Evolutionary conservation across 2,797 vertebrate genomes (phyloP).

Genomic region (Sebastes diploproa): DNA sequence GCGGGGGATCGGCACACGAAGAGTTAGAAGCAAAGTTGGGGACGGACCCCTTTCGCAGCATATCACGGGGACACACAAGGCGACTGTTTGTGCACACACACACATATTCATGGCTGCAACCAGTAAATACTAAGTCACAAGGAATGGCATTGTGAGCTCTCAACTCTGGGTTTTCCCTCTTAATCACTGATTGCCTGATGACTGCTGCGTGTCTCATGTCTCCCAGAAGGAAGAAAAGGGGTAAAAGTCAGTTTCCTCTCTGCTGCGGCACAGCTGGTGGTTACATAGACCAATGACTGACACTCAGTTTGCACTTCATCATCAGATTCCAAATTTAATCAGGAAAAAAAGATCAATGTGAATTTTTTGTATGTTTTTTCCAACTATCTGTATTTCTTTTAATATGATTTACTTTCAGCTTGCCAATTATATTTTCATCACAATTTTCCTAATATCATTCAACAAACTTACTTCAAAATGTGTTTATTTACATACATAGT

Average conservation of each 20-base stretch:
- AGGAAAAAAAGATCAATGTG: background rate
- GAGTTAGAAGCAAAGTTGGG: background rate
- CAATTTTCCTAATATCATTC: background rate
- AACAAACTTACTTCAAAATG: background rate
- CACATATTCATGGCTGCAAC: background rate
- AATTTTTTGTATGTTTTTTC: background rate
- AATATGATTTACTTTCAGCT: background rate
- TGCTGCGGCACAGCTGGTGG: background rate
- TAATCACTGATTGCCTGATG: conserved; percentile 62
- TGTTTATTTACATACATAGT: background rate
- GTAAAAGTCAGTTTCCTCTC: conserved; percentile 5
- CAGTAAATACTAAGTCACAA: conserved; percentile 57
- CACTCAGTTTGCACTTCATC: background rate
- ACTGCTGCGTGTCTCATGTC: conserved; percentile 57
- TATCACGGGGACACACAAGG: background rate
- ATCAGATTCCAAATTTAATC: background rate
- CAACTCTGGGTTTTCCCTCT: conserved; percentile 73
- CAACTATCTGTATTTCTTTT: background rate
- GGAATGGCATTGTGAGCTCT: conserved; percentile 58
- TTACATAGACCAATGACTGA: background rate
- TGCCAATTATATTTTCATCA: background rate
- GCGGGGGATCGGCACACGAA: background rate
- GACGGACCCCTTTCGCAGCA: background rate
- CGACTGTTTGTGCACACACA: background rate
- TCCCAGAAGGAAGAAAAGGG: conserved; percentile 18